Evolutionary conservation across 2,113 vertebrate genomes (phyloP).

Genomic region (Perognathus longimembris): DNA sequence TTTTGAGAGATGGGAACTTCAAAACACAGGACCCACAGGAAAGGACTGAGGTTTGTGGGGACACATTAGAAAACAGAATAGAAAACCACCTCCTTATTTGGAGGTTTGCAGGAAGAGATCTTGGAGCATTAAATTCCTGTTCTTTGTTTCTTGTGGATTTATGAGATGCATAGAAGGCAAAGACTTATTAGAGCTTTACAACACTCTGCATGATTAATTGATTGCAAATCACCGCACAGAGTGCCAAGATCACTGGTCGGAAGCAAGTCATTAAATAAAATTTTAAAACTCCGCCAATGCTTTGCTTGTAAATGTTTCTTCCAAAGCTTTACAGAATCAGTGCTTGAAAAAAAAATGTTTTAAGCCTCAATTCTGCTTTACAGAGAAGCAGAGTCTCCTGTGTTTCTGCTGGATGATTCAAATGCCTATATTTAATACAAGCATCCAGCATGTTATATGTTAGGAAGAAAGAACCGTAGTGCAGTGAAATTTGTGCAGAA

Average conservation of each 20-base stretch:
- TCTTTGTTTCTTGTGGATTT: conserved; percentile 61
- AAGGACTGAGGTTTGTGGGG: conserved; percentile 1
- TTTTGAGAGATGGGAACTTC: background rate
- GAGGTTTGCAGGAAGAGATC: conserved; percentile 11
- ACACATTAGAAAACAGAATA: conserved; percentile 1
- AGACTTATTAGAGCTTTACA: conserved; percentile 30
- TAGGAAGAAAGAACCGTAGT: conserved; percentile 18
- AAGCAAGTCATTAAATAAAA: conserved; percentile 81
- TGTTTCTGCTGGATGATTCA: conserved; percentile 8
- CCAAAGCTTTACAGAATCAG: conserved; percentile 49
- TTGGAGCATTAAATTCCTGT: background rate
- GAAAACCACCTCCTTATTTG: conserved; percentile 18
- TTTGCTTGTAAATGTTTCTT: conserved; percentile 75
- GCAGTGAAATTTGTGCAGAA: conserved; percentile 45
- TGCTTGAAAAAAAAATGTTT: conserved; percentile 1
- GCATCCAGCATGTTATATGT: conserved; percentile 20
- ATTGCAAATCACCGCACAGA: conserved; percentile 71
- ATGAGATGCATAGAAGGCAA: conserved; percentile 31
- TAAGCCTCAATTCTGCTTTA: conserved; percentile 9
- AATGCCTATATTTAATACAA: conserved; percentile 36
- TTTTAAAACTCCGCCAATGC: conserved; percentile 70
- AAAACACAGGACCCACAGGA: conserved; percentile 27
- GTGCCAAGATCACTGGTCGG: conserved; percentile 74
- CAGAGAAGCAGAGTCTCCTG: background rate
- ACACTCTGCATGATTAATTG: conserved; percentile 67